Evolutionary conservation across 2,888 invertebrate species (phyloP), one percentile per base, ranked within the genome.

Genomic region (Cataglyphis albicans): DNA sequence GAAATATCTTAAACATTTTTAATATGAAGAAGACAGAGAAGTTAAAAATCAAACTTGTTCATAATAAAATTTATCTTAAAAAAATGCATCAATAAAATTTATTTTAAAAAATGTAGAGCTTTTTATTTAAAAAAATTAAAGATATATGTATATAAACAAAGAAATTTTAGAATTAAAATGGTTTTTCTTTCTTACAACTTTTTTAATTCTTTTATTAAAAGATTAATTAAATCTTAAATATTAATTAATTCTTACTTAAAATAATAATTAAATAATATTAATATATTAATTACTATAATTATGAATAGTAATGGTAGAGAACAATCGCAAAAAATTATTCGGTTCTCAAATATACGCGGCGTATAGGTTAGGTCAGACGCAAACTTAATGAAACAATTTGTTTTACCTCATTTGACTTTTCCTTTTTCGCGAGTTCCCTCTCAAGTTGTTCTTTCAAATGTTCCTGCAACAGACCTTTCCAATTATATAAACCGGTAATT

Each of bases 401-500:
- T 4, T 38, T 44, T 72, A 83, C 85, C 55, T 78, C 64, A 74
- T 82, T 64, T 74, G 18, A 15, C 15, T 52, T 15, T 7, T 52
- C n/a, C 7, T 48, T 48, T 48, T 48, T 6, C 18, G 1, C 18
- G 6, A 25, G 3, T 55, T 63, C 35, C 6, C 25, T 38, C 59
- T 76, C 25, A n/a, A 9, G 15, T 57, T 29, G 32, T 6, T 78
- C 6, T 55, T 29, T 44, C 4, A 48, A 2, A 55, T 80, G 18
- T 12, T 67, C 6, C 25, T 35, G 5, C 21, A 82, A 44, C 9
- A 35, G 0, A 5, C 1, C n/a, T 29, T 64, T 67, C 74, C 81
- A 87, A 48, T 41, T 63, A 5, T 72, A 81, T 18, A 61, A 21
- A 64, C 74, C 61, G 6, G 38, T 92, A 64, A 95, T 88, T 74